phyloP scores from a whole-genome alignment of 2,797 vertebrate species.

The Crocidura indochinensis region DNA sequence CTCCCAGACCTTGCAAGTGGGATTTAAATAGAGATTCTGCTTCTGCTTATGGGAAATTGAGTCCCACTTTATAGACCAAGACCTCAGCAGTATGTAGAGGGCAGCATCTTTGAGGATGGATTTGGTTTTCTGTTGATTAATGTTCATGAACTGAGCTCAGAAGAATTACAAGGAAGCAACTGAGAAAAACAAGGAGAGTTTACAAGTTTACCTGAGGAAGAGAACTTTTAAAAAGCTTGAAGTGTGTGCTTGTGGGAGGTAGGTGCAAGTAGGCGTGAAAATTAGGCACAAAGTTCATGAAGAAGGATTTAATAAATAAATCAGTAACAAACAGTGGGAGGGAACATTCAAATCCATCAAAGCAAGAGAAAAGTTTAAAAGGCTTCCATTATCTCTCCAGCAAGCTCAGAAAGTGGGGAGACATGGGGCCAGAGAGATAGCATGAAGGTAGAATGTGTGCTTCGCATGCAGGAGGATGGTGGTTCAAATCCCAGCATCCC shows the following conservation, averaged over 20 bases:
- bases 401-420: background rate
- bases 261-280: background rate
- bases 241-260: background rate
- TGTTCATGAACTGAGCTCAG: slow-evolving; percentile 56
- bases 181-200: slow-evolving; percentile 68
- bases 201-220: slow-evolving; percentile 56
- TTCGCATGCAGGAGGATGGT: no score
- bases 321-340: background rate
- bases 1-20: slow-evolving; percentile 66
- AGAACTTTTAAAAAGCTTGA: slow-evolving; percentile 28
- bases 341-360: slow-evolving; percentile 40
- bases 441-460: no score
- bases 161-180: slow-evolving; percentile 50
- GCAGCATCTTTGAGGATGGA: background rate
- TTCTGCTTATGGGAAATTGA: slow-evolving; percentile 75
- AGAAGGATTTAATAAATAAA: background rate
- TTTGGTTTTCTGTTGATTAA: slow-evolving; percentile 72
- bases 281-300: slow-evolving; percentile 49
- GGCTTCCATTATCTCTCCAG: background rate
- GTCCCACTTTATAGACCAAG: slow-evolving; percentile 64
- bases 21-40: slow-evolving; percentile 76
- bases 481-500: no score
- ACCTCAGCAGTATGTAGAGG: background rate
- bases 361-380: slow-evolving; percentile 23
- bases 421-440: no score